A percentile compares a stretch with the other conserved stretches of the same genome.
Conservation (phyloP, 2,113 vertebrate genomes). For the Echinops telfairi region DNA sequence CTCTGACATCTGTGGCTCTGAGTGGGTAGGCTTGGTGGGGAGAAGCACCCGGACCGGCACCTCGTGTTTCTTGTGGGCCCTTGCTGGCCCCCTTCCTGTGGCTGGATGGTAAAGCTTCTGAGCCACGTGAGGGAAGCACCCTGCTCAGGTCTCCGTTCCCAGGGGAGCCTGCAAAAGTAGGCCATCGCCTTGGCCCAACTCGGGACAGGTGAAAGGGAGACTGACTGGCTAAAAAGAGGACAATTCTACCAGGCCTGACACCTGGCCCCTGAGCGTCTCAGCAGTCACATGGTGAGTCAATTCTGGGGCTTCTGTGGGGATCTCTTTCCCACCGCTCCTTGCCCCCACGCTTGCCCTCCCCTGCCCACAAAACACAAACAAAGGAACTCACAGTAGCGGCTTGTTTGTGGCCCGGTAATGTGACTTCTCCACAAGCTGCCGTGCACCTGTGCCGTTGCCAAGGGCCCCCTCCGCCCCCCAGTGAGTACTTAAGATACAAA, state of each 20-base stretch:
- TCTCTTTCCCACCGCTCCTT: background rate
- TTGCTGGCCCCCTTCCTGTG: constrained; percentile 7
- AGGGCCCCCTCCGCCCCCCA: background rate
- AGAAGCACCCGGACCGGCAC: background rate
- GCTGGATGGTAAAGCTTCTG: constrained; percentile 33
- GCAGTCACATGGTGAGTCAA: background rate
- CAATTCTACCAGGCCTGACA: constrained; percentile 50
- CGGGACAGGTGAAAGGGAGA: constrained; percentile 71
- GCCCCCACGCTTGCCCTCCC: background rate
- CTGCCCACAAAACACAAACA: background rate
- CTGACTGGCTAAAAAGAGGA: constrained; percentile 30
- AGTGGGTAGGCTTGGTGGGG: background rate
- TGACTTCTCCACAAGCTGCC: constrained; percentile 12
- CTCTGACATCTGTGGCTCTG: background rate
- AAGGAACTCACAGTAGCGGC: constrained; percentile 10
- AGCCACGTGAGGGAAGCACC: background rate
- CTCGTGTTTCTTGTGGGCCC: background rate
- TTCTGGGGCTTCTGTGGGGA: background rate
- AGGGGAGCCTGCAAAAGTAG: constrained; percentile 67
- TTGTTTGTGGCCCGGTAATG: constrained; percentile 21
- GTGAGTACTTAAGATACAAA: constrained; percentile 40
- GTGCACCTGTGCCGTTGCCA: background rate
- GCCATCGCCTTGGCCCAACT: constrained; percentile 62
- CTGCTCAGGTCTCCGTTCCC: background rate
- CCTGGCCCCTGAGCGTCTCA: constrained; percentile 14